Evolutionary conservation across 2,888 invertebrate genomes (phyloP).

Genomic region (Ischnura elegans): DNA sequence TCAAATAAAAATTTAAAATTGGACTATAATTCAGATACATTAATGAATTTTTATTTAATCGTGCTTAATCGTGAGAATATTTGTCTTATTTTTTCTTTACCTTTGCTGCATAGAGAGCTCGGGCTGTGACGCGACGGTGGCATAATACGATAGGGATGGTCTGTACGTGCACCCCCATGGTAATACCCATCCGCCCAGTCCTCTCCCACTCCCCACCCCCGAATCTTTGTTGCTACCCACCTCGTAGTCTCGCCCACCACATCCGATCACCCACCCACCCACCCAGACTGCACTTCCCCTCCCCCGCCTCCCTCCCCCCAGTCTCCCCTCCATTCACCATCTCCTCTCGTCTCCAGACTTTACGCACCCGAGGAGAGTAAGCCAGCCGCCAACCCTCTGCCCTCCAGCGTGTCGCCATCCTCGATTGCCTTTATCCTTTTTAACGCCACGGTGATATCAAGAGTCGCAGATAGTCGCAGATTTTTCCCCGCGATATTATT

Average conservation of each 20-base stretch:
- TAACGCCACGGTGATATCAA: too few relatives aligned
- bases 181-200: neutral
- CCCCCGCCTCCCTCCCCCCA: neutral
- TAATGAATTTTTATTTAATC: too few relatives aligned
- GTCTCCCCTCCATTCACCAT: neutral
- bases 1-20: too few relatives aligned
- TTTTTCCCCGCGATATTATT: too few relatives aligned
- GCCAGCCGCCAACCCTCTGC: neutral
- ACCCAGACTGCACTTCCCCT: neutral
- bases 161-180: neutral
- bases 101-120: too few relatives aligned
- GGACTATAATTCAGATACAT: too few relatives aligned
- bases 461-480: too few relatives aligned
- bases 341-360: constrained; percentile 62
- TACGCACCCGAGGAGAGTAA: neutral
- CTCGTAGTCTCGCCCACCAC: neutral
- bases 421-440: constrained; percentile 31
- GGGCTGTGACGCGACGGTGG: neutral
- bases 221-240: constrained; percentile 34
- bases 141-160: neutral
- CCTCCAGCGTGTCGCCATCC: neutral
- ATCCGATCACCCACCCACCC: neutral
- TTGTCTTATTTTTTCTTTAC: too few relatives aligned
- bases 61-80: too few relatives aligned
- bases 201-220: neutral